Conservation (phyloP, 1,140 invertebrate species). For the Drosophila simulans region DNA sequence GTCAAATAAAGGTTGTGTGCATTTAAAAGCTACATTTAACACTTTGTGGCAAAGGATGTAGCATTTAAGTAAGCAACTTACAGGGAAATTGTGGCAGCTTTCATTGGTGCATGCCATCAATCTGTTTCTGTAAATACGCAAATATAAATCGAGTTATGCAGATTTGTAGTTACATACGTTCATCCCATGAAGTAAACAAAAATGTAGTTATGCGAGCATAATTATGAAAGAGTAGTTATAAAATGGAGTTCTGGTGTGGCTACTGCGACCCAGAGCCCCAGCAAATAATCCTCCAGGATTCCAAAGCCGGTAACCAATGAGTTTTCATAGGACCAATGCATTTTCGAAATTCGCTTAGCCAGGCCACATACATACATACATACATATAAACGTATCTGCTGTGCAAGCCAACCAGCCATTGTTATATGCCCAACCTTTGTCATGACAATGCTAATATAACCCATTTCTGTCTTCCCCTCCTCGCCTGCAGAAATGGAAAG, state of each 20-base stretch:
- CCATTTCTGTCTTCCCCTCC: not conserved
- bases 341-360: conserved; percentile 6
- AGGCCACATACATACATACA: not conserved
- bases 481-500: conserved; percentile 93
- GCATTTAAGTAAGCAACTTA: not conserved
- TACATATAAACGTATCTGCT: too few species aligned
- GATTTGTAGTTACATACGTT: too few species aligned
- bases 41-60: too few species aligned
- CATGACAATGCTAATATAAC: conserved; percentile 47
- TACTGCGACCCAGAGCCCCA: not conserved
- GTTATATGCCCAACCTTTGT: conserved; percentile 17
- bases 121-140: too few species aligned
- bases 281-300: not conserved
- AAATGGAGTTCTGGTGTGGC: too few species aligned
- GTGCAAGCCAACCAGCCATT: not conserved
- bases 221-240: too few species aligned
- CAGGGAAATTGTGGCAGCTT: too few species aligned
- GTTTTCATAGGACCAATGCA: not conserved
- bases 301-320: not conserved
- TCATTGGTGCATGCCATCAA: too few species aligned
- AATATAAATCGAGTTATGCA: too few species aligned
- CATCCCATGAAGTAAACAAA: too few species aligned
- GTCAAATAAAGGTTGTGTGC: not conserved
- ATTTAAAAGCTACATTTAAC: not conserved
- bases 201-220: too few species aligned